These are phyloP conservation scores for Cercocebus atys DNA, from an alignment of 2,113 vertebrate genomes.

Conservation along the genomic window DNA sequence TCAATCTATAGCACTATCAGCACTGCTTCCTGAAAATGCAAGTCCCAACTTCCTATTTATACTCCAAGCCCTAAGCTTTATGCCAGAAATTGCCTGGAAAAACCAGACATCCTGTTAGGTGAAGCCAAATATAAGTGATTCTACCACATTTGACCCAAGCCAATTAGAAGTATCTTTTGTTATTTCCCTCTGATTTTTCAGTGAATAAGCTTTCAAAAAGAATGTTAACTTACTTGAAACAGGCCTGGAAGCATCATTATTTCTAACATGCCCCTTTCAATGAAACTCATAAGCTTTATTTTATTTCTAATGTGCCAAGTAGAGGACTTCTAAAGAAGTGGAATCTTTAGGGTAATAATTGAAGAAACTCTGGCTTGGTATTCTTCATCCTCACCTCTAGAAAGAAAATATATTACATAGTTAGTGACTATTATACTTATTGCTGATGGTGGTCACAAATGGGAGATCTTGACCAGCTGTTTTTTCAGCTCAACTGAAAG, in stretches of 20 bases:
- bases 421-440: neutral
- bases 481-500: neutral
- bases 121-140: neutral
- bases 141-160: conserved; percentile 6
- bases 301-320: neutral
- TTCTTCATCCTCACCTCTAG: neutral
- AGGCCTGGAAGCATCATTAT: neutral
- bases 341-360: neutral
- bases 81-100: conserved; percentile 25
- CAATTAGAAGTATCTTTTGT: neutral
- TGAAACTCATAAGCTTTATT: conserved; percentile 1
- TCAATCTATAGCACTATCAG: neutral
- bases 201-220: conserved; percentile 20
- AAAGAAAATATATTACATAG: neutral
- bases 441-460: neutral
- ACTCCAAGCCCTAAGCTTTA: neutral
- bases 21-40: neutral
- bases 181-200: neutral
- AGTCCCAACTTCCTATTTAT: conserved; percentile 3
- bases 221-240: conserved; percentile 16
- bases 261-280: neutral
- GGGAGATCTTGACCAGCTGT: neutral
- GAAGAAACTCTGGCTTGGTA: neutral
- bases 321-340: neutral
- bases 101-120: neutral